phyloP scores from a whole-genome alignment of 2,113 vertebrate genomes.

The Sinocyclocheilus anophthalmus region DNA sequence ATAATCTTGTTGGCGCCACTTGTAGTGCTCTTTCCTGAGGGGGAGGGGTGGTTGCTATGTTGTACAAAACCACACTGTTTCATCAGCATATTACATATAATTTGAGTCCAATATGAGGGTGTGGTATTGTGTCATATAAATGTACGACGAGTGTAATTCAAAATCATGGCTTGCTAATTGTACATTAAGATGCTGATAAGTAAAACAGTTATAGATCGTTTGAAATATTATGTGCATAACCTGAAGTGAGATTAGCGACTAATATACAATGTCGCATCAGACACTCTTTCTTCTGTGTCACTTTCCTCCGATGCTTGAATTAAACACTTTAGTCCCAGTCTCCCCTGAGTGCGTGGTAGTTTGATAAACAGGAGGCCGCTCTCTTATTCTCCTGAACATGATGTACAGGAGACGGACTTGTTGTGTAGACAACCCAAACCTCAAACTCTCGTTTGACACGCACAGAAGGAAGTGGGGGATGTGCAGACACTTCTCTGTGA shows the following conservation, averaged over 20 bases:
- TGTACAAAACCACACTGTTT: constrained; percentile 24
- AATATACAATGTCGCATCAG: neutral
- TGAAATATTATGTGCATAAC: neutral
- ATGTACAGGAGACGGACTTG: constrained; percentile 58
- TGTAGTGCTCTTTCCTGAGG: constrained; percentile 10
- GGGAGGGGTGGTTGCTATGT: constrained; percentile 4
- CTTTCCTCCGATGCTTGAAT: neutral
- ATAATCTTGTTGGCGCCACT: neutral
- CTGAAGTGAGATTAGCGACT: neutral
- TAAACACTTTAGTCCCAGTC: neutral
- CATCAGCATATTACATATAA: neutral
- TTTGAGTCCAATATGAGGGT: constrained; percentile 4
- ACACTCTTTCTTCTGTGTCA: neutral
- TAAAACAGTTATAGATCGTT: neutral
- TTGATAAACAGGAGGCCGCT: constrained; percentile 15
- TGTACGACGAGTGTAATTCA: neutral
- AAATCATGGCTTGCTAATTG: neutral
- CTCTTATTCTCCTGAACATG: neutral
- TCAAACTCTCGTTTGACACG: constrained; percentile 68
- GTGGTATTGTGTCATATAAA: neutral
- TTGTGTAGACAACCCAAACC: constrained; percentile 76
- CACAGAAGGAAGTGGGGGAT: constrained; percentile 74
- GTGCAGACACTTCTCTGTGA: constrained; percentile 49
- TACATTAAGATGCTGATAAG: neutral
- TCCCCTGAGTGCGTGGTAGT: neutral